Base-by-base conservation (phyloP, 1,140 invertebrate genomes). In the Hyposmocoma kahamanoa region DNA sequence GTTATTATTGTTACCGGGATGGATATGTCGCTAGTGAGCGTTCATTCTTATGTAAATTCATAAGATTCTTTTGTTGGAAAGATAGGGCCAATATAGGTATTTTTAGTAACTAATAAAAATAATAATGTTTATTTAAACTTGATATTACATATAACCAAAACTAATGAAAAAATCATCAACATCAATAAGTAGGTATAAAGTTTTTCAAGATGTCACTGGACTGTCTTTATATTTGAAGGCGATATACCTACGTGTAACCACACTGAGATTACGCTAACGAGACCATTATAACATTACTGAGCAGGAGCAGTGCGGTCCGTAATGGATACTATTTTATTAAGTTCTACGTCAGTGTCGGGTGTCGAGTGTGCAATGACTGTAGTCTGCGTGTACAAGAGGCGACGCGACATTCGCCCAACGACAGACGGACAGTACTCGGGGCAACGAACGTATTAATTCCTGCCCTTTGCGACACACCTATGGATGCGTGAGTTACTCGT, bases 401-500 rank as follows among this genome's bases (percentile, higher is more conserved):
- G 28, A 13, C 28, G n/a, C n/a, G n/a, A n/a, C n/a, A 13, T 30
- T 13, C 10, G 28, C 6, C 28, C 28, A 1, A 13, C 44, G 44
- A 34, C 44, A 44, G 38, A 26, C 46, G n/a, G 44, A 41, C 36
- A n/a, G 21, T 18, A 18, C 42, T 15, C 28, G 36, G 68, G 69
- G 72, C 72, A 75, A 75, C 59, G 72, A 68, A 71, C 72, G 67
- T 72, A 72, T 75, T 48, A 71, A 75, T 70, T 66, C 65, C 44
- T 34, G 19, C 44, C 44, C 30, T 56, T 54, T 59, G 64, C 66
- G 62, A 59, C 60, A 28, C 28, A 46, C 32, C 39, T 32, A 46
- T 32, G 24, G 13, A 20, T 26, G 22, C 38, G 51, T 53, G 38
- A 49, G 47, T 42, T 49, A 49, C 47, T 39, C 39, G 28, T 30